Conservation (phyloP, 2,797 vertebrate species). For the Scomberomorus guttatus region DNA sequence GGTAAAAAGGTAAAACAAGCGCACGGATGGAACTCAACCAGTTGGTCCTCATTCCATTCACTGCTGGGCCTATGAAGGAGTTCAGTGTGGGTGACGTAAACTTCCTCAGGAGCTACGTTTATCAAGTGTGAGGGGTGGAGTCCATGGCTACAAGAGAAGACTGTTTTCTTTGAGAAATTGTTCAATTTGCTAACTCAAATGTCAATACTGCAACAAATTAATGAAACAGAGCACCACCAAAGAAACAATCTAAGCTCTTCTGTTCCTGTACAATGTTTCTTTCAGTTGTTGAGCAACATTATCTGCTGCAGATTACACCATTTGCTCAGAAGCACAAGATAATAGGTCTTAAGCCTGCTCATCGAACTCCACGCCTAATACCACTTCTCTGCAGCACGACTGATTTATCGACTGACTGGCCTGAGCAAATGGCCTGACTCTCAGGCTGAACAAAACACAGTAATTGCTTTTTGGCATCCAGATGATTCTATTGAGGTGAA, state of each 20-base stretch:
- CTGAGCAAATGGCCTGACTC: constrained; percentile 16
- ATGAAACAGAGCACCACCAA: background rate
- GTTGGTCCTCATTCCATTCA: constrained; percentile 78
- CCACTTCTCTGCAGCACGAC: constrained; percentile 18
- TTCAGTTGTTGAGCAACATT: constrained; percentile 18
- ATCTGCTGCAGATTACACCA: constrained; percentile 46
- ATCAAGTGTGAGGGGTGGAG: constrained; percentile 46
- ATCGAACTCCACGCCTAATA: constrained; percentile 10
- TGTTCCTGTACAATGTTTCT: constrained; percentile 19
- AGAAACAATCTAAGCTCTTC: constrained; percentile 1
- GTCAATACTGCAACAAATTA: background rate
- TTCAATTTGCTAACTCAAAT: background rate
- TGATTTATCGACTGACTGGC: constrained; percentile 41
- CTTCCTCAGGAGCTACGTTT: constrained; percentile 22
- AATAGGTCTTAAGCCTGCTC: constrained; percentile 11
- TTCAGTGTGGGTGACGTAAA: constrained; percentile 37
- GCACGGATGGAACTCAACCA: constrained; percentile 59
- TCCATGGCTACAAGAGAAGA: background rate
- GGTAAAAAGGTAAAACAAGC: constrained; percentile 28
- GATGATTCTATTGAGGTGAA: constrained; percentile 29
- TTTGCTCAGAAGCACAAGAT: constrained; percentile 36
- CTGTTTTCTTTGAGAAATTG: constrained; percentile 4
- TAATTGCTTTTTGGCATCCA: constrained; percentile 64
- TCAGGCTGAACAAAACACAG: constrained; percentile 45
- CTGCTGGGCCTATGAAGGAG: constrained; percentile 23